Base-by-base conservation (phyloP, 2,888 invertebrate genomes). In the Heliconius cydno region DNA sequence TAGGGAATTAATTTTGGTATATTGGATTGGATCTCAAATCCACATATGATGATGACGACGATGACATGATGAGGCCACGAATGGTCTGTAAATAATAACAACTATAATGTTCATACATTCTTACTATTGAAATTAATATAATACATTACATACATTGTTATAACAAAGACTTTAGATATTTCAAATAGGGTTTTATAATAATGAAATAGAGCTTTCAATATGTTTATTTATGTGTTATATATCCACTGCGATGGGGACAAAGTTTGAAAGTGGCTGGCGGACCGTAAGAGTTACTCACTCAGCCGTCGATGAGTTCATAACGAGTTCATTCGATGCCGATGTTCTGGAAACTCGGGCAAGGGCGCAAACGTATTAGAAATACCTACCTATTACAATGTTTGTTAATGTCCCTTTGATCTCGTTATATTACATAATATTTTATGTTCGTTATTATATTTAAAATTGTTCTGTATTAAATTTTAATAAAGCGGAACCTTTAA, bases 321-420 rank as follows among this genome's bases (percentile, higher is more conserved):
- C 88, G 90, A 88, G 88, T 87, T 90, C 88, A 91, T 89, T 88
- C 89, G 88, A 85, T 87, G 88, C 85, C 89, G 88, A 88, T 91
- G 90, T 90, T 87, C 88, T 91, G 92, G 92, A 92, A 94, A 93
- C 92, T 93, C 91, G 93, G 91, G 88, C 92, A 92, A 92, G 92
- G 92, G 88, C 90, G 90, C 84, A 86, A 87, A 87, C 83, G 84
- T 84, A 83, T 85, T 88, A 77, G 41, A 77, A 65, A 75, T 52
- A 78, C 73, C 63, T 68, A 73, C 73, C 52, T 63, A 67, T 79
- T 74, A 70, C n/a, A 46, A 71, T 52, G 41, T 71, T 28, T 76
- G 71, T 52, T 65, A 65, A 71, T 76, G 46, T 76, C 63, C 12
- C 60, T 75, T 75, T 79, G 57, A 70, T 70, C 63, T 25, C 46